phyloP scores from a whole-genome alignment of 2,113 vertebrate species.

The Daubentonia madagascariensis region DNA sequence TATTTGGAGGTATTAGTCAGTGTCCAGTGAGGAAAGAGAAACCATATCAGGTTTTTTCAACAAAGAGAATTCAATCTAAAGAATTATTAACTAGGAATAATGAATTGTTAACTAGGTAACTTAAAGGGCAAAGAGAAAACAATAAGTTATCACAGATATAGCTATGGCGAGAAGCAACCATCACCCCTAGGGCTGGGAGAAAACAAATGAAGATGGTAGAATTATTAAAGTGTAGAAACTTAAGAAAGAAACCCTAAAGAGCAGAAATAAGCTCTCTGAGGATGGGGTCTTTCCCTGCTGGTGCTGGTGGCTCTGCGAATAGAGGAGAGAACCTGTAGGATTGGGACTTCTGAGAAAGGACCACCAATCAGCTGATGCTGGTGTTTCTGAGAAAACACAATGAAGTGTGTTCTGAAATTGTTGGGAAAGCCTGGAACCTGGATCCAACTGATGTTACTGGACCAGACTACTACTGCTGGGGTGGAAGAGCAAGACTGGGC shows the following conservation, averaged over 20 bases:
- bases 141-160: neutral
- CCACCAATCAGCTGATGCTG: neutral
- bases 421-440: neutral
- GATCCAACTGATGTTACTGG: neutral
- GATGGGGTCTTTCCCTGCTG: neutral
- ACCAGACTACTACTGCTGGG: no score
- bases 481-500: neutral
- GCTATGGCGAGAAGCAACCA: neutral
- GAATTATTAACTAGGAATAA: neutral
- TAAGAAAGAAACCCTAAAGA: neutral
- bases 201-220: neutral
- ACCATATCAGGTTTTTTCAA: neutral
- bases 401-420: neutral
- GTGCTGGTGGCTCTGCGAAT: neutral
- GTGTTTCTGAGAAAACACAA: neutral
- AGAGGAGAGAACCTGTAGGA: no score
- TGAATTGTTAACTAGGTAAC: neutral
- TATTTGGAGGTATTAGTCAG: neutral
- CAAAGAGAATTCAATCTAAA: slow-evolving; percentile 37
- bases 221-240: neutral
- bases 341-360: neutral
- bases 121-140: slow-evolving; percentile 2
- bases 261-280: neutral
- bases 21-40: neutral
- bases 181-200: neutral